Evolutionary conservation across 2,113 vertebrate species (phyloP), one percentile per base, ranked within the genome.

Genomic region (Kryptolebias marmoratus): DNA sequence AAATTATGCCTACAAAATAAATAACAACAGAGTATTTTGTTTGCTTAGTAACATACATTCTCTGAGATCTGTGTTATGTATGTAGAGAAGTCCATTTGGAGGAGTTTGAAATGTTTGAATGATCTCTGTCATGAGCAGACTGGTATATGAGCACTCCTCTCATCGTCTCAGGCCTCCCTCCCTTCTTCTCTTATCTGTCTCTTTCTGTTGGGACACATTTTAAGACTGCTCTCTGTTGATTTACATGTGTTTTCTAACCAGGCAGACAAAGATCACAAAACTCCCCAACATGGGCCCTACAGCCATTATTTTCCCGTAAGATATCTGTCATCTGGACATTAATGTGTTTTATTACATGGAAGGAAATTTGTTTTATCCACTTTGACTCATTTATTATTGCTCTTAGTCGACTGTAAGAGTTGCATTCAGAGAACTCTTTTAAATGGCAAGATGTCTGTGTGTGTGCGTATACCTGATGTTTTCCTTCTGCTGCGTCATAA

Each of bases 311-410:
- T 84, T 78, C 54, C 84, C 42, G 54, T 65, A 71, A 84, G 75
- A 83, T 85, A 88, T 88, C 83, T 81, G 81, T 90, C 87, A 86
- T 84, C 72, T 49, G 67, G 80, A 86, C 81, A 85, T 89, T 80
- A 79, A 82, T 79, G 61, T 87, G 83, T 77, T 87, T 88, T 87
- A 86, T 88, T 79, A 62, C 73, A 69, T 63, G 57, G 75, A 79
- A 83, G 77, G 74, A 86, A 76, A 77, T 67, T 59, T 66, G 52
- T 84, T 84, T 64, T 30, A 71, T 77, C 70, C 57, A 55, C 59
- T 55, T 31, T 85, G 82, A 89, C 79, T 87, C 52, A 87, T 88
- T 73, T 86, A 59, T 82, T 87, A 71, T 83, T 82, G 68, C 70
- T 76, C 53, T 79, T 77, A 82, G 65, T 85, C 80, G 85, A 83